phyloP scores from a whole-genome alignment of 2,113 vertebrate species.

The Glaucomys volans region DNA sequence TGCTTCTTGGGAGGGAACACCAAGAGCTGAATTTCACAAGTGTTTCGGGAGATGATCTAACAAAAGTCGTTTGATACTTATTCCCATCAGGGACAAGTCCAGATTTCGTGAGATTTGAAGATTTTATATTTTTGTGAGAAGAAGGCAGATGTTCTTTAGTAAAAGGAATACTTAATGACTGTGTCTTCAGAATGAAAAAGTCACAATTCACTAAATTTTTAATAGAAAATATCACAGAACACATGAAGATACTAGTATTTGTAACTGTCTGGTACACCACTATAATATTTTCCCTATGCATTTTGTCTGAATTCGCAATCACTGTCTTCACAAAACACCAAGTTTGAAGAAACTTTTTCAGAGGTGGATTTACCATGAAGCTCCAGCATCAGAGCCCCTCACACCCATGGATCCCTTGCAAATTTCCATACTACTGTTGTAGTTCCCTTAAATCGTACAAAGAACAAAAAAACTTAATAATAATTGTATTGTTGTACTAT shows the following conservation, averaged over 20 bases:
- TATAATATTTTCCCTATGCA: neutral
- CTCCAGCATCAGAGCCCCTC: neutral
- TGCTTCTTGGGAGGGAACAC: neutral
- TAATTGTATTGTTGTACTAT: neutral
- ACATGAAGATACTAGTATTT: neutral
- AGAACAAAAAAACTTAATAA: neutral
- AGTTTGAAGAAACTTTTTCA: neutral
- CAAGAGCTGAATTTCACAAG: neutral
- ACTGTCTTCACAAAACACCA: neutral
- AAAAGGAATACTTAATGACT: conserved; percentile 1
- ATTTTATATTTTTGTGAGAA: neutral
- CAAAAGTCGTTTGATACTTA: neutral
- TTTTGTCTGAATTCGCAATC: neutral
- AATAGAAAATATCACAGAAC: conserved; percentile 32
- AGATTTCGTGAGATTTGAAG: neutral
- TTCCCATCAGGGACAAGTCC: neutral
- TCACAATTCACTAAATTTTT: neutral
- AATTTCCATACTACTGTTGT: neutral
- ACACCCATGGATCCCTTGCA: neutral
- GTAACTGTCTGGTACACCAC: neutral
- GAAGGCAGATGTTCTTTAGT: neutral
- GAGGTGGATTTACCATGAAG: neutral
- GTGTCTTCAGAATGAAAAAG: neutral
- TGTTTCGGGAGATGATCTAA: neutral
- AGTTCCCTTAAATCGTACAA: conserved; percentile 25